Percentiles rank a stretch among this genome's conserved stretches.
Evolutionary conservation across 2,113 vertebrate species (phyloP).

Genomic region (Bos taurus): ARS-UCD2.0 NC_037347.1:32568501-32569000

Average conservation of each 20-base stretch:
- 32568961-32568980: neutral
- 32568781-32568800: neutral
- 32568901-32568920: neutral
- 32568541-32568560: neutral
- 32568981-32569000: neutral
- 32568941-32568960: neutral
- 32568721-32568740: neutral
- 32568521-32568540: neutral
- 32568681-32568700: neutral
- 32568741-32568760: neutral
- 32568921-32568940: neutral
- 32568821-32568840: neutral
- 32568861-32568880: neutral
- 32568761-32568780: neutral
- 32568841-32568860: neutral
- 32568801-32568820: neutral
- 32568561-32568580: neutral
- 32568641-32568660: neutral
- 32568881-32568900: neutral
- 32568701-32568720: neutral
- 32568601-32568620: neutral
- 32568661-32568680: neutral
- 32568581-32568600: neutral
- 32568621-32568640: neutral
- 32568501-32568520: neutral